phyloP scores from a whole-genome alignment of 2,797 vertebrate species.

The Amblyraja radiata region DNA sequence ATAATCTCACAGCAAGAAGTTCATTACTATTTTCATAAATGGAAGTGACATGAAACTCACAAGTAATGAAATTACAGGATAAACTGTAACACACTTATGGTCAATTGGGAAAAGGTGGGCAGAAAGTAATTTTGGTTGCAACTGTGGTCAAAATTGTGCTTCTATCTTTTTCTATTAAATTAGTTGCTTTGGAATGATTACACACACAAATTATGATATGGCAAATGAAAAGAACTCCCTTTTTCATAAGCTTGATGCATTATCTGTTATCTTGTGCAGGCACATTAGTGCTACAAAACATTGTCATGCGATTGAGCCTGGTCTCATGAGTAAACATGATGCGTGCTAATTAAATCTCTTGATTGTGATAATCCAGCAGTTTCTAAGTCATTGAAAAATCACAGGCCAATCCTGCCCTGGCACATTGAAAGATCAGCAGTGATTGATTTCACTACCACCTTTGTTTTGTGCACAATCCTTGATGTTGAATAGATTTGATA shows the following conservation, averaged over 20 bases:
- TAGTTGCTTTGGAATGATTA: neutral
- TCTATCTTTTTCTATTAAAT: neutral
- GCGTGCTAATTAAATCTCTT: neutral
- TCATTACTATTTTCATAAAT: neutral
- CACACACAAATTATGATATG: neutral
- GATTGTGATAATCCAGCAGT: neutral
- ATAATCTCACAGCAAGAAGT: neutral
- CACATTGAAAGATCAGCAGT: neutral
- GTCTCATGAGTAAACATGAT: neutral
- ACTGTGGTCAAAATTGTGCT: neutral
- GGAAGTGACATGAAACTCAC: neutral
- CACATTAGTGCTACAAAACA: neutral
- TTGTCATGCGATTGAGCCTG: neutral
- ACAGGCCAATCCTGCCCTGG: neutral
- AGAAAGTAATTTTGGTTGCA: neutral
- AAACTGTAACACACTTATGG: neutral
- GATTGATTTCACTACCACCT: no score
- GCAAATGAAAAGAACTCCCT: neutral
- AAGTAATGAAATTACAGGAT: neutral
- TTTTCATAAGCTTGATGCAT: neutral
- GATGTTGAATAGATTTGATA: neutral
- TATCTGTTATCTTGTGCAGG: neutral
- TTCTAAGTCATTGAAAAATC: neutral
- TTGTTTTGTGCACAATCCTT: neutral
- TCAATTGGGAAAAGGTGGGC: neutral